These are phyloP conservation scores for Drosophila anceps DNA, from an alignment of 2,888 invertebrate species.

Conservation along the genomic window DNA sequence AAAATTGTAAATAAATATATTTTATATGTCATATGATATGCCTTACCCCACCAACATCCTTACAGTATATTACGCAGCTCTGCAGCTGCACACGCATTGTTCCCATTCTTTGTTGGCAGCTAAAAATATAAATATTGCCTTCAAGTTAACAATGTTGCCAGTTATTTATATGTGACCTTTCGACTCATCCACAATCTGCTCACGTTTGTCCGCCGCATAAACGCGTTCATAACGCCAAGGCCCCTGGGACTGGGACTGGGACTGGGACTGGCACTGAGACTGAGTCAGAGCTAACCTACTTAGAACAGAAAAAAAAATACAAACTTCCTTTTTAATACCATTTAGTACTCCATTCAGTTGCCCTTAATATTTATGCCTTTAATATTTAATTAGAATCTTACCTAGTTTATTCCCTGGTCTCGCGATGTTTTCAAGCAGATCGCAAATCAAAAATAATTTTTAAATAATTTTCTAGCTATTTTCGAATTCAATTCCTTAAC, in stretches of 20 bases:
- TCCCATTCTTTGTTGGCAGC: background rate
- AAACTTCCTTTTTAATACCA: conserved; percentile 3
- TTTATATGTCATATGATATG: background rate
- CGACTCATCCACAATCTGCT: conserved; percentile 2
- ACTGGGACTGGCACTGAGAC: no score
- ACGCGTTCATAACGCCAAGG: background rate
- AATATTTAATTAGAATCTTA: background rate
- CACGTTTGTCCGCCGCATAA: conserved; percentile 2
- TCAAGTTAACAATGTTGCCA: background rate
- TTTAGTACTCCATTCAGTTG: conserved; percentile 3
- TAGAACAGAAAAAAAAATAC: background rate
- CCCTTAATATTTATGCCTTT: background rate
- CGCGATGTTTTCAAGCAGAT: background rate
- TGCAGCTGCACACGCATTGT: background rate
- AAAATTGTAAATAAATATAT: no score
- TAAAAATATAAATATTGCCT: conserved; percentile 1
- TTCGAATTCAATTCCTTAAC: background rate
- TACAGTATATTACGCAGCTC: background rate
- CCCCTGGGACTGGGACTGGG: conserved; percentile 4
- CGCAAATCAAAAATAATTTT: background rate
- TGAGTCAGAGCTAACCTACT: background rate
- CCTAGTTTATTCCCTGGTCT: background rate
- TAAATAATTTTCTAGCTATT: conserved; percentile 1
- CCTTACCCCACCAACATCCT: background rate
- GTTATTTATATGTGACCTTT: conserved; percentile 1